These are phyloP conservation scores for Parasteatoda lunata DNA, from an alignment of 2,888 invertebrate genomes.

Conservation along the genomic window DNA sequence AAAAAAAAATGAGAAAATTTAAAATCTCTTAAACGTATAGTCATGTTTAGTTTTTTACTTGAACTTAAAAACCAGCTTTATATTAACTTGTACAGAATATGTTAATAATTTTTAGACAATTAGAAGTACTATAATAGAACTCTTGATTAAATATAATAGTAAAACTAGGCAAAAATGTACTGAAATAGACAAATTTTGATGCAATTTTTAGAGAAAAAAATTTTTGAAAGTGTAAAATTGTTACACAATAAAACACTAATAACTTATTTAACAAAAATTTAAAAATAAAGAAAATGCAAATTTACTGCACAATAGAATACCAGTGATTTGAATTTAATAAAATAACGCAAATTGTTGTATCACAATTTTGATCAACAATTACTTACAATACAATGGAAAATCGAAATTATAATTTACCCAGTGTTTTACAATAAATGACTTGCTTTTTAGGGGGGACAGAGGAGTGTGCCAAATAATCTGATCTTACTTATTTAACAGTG, in stretches of 20 bases:
- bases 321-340: no score
- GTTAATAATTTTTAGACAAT: neutral
- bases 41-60: neutral
- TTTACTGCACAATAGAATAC: neutral
- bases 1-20: neutral
- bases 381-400: no score
- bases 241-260: neutral
- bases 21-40: neutral
- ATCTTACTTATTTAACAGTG: no score
- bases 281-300: neutral
- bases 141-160: neutral
- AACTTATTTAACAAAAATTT: neutral
- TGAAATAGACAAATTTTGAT: no score
- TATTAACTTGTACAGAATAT: neutral
- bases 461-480: no score
- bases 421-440: no score
- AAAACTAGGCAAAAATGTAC: neutral
- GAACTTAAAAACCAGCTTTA: neutral
- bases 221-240: neutral
- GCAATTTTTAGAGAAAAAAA: neutral
- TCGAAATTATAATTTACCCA: no score
- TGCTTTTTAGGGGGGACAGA: no score
- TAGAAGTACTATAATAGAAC: neutral
- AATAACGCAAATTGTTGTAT: neutral
- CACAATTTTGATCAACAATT: neutral